A percentile compares a stretch with the other conserved stretches of the same genome.
Conservation (phyloP, 2,797 vertebrate genomes). For the Limosa lapponica region DNA sequence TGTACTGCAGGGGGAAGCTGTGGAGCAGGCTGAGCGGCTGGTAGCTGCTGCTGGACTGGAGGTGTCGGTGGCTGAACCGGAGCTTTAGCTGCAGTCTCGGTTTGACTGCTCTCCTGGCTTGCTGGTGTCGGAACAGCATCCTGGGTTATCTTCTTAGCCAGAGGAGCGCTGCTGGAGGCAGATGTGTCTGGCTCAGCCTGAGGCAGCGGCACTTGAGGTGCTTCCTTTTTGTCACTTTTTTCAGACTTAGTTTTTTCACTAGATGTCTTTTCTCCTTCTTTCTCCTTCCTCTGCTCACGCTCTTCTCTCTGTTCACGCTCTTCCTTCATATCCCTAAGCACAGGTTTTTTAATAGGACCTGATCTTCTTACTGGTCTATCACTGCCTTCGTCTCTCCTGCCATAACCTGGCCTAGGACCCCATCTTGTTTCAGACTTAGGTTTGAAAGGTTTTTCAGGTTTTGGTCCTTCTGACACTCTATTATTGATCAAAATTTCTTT, state of each 20-base stretch:
- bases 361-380: slow-evolving; percentile 93
- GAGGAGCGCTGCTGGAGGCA: not conserved
- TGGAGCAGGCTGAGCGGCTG: not conserved
- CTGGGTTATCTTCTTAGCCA: slow-evolving; percentile 64
- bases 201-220: slow-evolving; percentile 74
- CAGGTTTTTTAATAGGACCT: slow-evolving; percentile 97
- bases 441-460: slow-evolving; percentile 91
- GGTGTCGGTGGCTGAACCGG: not conserved
- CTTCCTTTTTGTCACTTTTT: slow-evolving; percentile 85
- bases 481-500: slow-evolving; percentile 86
- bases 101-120: slow-evolving; percentile 33
- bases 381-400: slow-evolving; percentile 87
- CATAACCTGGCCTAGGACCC: slow-evolving; percentile 88
- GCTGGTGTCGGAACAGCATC: slow-evolving; percentile 53
- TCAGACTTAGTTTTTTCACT: slow-evolving; percentile 76
- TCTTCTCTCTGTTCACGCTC: slow-evolving; percentile 95
- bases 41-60: slow-evolving; percentile 28
- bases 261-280: slow-evolving; percentile 83
- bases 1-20: slow-evolving; percentile 35
- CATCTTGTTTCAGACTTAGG: slow-evolving; percentile 94
- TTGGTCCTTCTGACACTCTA: slow-evolving; percentile 85
- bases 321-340: slow-evolving; percentile 98
- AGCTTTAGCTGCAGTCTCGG: slow-evolving; percentile 60
- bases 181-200: slow-evolving; percentile 80
- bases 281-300: slow-evolving; percentile 92